These are phyloP conservation scores for Catharus bicknelli DNA, from an alignment of 2,113 vertebrate species.

Conservation along the genomic window DNA sequence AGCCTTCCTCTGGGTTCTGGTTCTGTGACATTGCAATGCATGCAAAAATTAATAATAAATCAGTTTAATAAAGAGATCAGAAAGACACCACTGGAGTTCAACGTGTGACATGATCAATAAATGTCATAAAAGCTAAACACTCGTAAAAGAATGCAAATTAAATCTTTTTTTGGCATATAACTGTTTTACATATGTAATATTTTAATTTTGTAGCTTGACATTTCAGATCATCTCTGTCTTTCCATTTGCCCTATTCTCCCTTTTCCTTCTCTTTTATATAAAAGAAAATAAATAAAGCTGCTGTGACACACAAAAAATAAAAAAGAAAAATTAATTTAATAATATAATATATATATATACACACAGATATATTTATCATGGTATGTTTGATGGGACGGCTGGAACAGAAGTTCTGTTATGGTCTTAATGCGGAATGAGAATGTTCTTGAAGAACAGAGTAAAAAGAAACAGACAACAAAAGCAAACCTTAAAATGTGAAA, in stretches of 20 bases:
- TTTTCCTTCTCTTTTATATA: slow-evolving; percentile 77
- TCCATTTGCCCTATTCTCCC: slow-evolving; percentile 70
- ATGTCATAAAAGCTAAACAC: slow-evolving; percentile 67
- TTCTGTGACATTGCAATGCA: slow-evolving; percentile 71
- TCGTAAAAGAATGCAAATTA: slow-evolving; percentile 60
- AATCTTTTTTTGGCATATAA: slow-evolving; percentile 39
- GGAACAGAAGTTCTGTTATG: slow-evolving; percentile 87
- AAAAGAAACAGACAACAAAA: slow-evolving; percentile 74
- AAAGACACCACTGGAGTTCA: slow-evolving; percentile 64
- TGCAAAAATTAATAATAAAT: slow-evolving; percentile 60
- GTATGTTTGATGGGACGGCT: slow-evolving; percentile 81
- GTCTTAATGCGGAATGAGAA: slow-evolving; percentile 71
- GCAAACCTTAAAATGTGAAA: slow-evolving; percentile 83
- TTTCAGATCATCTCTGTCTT: slow-evolving; percentile 65
- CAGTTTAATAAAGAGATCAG: slow-evolving; percentile 56
- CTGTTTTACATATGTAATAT: slow-evolving; percentile 65
- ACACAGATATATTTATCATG: slow-evolving; percentile 85
- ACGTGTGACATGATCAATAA: slow-evolving; percentile 60
- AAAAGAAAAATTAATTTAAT: slow-evolving; percentile 76
- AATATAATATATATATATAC: slow-evolving; percentile 79
- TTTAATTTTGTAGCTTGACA: slow-evolving; percentile 77
- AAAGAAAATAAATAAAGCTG: slow-evolving; percentile 79
- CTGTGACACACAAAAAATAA: slow-evolving; percentile 79
- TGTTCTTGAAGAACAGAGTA: slow-evolving; percentile 88
- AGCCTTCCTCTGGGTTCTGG: slow-evolving; percentile 67